Base-by-base conservation (phyloP, 2,888 invertebrate genomes). In the Drosophila leonis region DNA sequence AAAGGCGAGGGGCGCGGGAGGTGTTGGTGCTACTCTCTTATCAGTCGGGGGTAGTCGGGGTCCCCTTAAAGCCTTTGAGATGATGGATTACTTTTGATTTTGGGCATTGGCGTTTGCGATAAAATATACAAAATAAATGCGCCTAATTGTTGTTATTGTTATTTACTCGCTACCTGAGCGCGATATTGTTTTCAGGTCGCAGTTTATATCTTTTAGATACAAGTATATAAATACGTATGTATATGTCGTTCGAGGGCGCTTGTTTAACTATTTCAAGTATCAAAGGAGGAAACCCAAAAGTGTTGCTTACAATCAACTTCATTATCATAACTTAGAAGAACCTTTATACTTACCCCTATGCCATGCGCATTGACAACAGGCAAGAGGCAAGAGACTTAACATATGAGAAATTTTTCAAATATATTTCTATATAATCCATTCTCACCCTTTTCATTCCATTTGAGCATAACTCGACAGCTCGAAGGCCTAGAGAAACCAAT, bases 31-130 rank as follows among this genome's bases (percentile, higher is more conserved):
- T 24, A 20, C 48, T 55, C 67, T 48, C 65, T 90, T 86, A 86
- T 86, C 86, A 72, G 73, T 48, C 67, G 42, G 42, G 20, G 41
- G 70, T 75, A 74, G 62, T 88, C 82, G 87, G 84, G 78, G 64
- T 81, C 76, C 82, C 74, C 79, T 74, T 79, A 88, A 85, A 90
- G 86, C 88, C 81, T 82, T 65, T 72, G 76, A 82, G 81, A 90
- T 86, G 86, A 86, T 86, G 86, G 90, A 86, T 86, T 86, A 90
- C 90, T 80, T 86, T 73, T 81, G 86, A 86, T 86, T 84, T 88
- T 77, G 82, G 90, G 82, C 84, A 83, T 87, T 88, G 82, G 82
- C 70, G 68, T 70, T 68, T 29, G 65, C 61, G 85, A 85, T 85
- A 85, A 88, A 82, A 83, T 67, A 68, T 70, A 83, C 72, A 71